phyloP scores from a whole-genome alignment of 2,113 vertebrate species.

The Trochalopteron elliotii region DNA sequence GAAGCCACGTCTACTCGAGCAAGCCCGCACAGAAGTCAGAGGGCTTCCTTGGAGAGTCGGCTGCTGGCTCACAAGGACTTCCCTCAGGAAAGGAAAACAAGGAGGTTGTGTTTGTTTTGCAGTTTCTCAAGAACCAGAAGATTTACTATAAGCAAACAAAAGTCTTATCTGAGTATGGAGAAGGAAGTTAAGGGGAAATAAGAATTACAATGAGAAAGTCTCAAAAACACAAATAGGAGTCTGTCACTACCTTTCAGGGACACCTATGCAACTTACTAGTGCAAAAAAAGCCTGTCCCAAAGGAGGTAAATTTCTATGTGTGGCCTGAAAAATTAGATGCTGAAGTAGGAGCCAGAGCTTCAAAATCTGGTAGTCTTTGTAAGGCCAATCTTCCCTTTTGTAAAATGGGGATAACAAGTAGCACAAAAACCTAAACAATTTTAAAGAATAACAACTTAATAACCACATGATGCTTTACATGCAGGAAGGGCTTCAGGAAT shows the following conservation, averaged over 20 bases:
- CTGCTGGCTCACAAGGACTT: neutral
- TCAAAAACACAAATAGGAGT: neutral
- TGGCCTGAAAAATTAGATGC: neutral
- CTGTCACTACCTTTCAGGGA: neutral
- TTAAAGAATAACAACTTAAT: neutral
- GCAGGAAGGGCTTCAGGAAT: neutral
- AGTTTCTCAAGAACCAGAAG: neutral
- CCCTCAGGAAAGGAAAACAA: neutral
- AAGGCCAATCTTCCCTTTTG: neutral
- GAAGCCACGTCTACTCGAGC: neutral
- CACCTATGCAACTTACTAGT: neutral
- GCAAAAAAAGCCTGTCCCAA: neutral
- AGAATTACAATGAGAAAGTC: neutral
- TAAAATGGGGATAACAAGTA: neutral
- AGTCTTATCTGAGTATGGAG: neutral
- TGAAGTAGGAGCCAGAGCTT: neutral
- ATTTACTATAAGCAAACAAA: fast-evolving
- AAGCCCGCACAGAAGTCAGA: neutral
- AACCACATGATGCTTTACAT: neutral
- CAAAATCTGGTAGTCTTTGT: neutral
- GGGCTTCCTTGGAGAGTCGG: neutral
- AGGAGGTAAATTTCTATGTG: neutral
- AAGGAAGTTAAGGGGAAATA: neutral
- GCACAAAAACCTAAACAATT: neutral
- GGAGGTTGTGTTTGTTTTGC: neutral